These are phyloP conservation scores for Ooceraea biroi DNA, from an alignment of 1,140 invertebrate species.

Conservation along the genomic window DNA sequence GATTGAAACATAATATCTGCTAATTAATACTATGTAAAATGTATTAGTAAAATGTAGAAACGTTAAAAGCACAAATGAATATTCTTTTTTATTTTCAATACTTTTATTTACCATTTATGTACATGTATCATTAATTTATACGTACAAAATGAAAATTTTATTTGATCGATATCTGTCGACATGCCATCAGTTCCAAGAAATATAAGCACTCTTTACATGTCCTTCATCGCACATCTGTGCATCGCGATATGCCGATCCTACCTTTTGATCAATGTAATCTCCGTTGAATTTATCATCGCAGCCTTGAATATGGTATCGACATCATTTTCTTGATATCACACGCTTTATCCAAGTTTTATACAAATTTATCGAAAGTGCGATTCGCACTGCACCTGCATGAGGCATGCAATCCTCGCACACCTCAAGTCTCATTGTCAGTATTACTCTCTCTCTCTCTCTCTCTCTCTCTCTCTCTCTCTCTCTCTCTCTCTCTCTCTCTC, in stretches of 20 bases:
- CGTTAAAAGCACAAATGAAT: too few species aligned
- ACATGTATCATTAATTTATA: too few species aligned
- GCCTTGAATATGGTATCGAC: background rate
- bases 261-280: constrained; percentile 5
- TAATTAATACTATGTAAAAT: too few species aligned
- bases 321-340: background rate
- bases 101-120: too few species aligned
- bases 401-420: background rate
- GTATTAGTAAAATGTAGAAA: too few species aligned
- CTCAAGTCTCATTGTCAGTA: too few species aligned
- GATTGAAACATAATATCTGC: too few species aligned
- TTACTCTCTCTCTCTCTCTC: constrained; percentile 5
- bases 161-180: too few species aligned
- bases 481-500: constrained; percentile 3
- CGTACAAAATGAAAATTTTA: too few species aligned
- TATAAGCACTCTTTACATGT: background rate
- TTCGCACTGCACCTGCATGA: background rate
- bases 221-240: background rate
- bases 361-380: constrained; percentile 10
- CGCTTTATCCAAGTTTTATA: constrained; percentile 11
- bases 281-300: background rate
- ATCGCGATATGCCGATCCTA: constrained; percentile 4
- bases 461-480: background rate
- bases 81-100: too few species aligned
- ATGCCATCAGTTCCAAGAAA: background rate